Base-by-base conservation (phyloP, 1,140 invertebrate genomes). In the Procambarus virginalis region DNA sequence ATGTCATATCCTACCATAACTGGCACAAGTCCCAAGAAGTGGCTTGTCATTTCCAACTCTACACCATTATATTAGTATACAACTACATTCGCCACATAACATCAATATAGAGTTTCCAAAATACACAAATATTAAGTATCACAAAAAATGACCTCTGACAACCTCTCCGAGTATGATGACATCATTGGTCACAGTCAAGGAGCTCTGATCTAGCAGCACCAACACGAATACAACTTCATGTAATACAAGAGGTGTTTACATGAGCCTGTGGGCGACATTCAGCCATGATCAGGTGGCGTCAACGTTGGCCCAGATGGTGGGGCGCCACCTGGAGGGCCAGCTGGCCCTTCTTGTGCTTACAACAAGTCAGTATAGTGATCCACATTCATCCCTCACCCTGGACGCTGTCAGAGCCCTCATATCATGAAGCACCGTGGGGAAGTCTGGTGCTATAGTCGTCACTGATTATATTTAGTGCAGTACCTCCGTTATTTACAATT, bases 331-430 rank as follows among this genome's bases (percentile, higher is more conserved):
- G 17, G 10, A 64, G 60, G 34, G 68, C 68, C 22, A 34, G 2
- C 68, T 34, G 68, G n/a, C 20, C 22, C 68, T 73, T 73, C 68
- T 73, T 73, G 68, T 73, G 68, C n/a, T 73, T 4, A 73, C n/a
- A 73, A 73, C 68, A 73, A 73, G 68, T 70, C 68, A 70, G 68
- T 34, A 2, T 34, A 73, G 68, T 73, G 68, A 73, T 6, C n/a
- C 68, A 73, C 68, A 20, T 73, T 73, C 68, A 73, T 10, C 3
- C 68, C 68, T 73, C 68, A 73, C n/a, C 20, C n/a, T 73, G n/a
- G 6, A 34, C n/a, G 68, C 68, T 8, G 12, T 34, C 34, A 34
- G 34, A 34, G 34, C 34, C 34, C 34, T 34, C 34, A 34, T 34
- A 34, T 34, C 34, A 34, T 34, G 34, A 34, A 34, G 34, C 34